These are phyloP conservation scores for Vollenhovia emeryi DNA, from an alignment of 1,140 invertebrate genomes.

Conservation along the genomic window DNA sequence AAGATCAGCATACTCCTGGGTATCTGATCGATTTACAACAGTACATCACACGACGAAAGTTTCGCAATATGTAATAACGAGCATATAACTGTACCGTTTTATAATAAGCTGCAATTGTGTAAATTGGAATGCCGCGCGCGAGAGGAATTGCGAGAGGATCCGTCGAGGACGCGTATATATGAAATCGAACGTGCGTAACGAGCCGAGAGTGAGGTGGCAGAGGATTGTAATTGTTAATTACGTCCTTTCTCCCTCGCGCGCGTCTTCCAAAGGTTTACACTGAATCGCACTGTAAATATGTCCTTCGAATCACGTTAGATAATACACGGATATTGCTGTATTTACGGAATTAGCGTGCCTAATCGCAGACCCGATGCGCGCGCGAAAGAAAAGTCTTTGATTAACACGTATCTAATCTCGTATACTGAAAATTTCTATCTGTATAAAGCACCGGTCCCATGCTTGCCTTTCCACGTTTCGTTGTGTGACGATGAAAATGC, in stretches of 20 bases:
- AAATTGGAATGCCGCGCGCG: constrained; percentile 40
- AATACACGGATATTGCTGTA: constrained; percentile 42
- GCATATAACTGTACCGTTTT: constrained; percentile 34
- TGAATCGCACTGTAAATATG: constrained; percentile 60
- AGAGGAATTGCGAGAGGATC: constrained; percentile 33
- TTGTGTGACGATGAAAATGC: background rate
- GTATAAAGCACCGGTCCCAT: background rate
- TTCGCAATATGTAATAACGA: constrained; percentile 33
- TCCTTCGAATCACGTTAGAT: constrained; percentile 47
- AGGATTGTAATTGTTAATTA: constrained; percentile 14
- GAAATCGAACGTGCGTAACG: background rate
- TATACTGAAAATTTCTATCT: background rate
- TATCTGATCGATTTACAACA: constrained; percentile 24
- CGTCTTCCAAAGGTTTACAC: constrained; percentile 28
- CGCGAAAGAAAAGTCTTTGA: background rate
- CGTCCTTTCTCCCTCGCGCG: constrained; percentile 46
- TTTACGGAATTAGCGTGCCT: constrained; percentile 59
- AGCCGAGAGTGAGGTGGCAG: background rate
- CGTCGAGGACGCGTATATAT: background rate
- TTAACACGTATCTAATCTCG: background rate
- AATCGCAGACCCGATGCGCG: constrained; percentile 50
- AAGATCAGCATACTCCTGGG: constrained; percentile 12
- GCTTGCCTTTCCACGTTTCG: background rate
- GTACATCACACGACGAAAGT: constrained; percentile 21
- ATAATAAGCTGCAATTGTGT: constrained; percentile 40